Base-by-base conservation (phyloP, 30 jellyfish, hydroid and myxozoan species). In the Aurelia sp. region DNA sequence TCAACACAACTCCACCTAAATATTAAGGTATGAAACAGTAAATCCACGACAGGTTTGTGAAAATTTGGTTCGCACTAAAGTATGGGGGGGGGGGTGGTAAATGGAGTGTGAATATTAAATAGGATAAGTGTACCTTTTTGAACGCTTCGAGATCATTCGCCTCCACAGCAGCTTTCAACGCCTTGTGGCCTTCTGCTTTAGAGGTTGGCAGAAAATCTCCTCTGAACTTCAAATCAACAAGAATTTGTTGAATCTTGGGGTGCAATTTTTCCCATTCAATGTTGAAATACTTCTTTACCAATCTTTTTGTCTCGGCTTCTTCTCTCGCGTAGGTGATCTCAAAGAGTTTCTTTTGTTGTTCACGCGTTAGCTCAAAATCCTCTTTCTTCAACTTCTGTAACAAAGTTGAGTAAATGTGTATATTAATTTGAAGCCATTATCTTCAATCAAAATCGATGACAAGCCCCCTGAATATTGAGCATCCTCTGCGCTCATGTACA, bases 251-350 rank as follows among this genome's bases (percentile, higher is more conserved):
- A 15, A 89, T 89, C 85, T 89, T 81, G 12, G 88, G 77, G 61
- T 73, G 24, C 8, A 81, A 20, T 15, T 70, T 61, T 1, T 53
- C 62, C 97, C 97, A 89, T 13, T 48, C 51, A 1, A 76, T 88
- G 15, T 81, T 72, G 88, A 58, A 67, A 51, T 80, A 89, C 71
- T 81, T 89, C 40, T 24, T 72, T 20, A 82, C 66, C 50, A 89
- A 35, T 30, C 97, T 86, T n/a, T 77, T 81, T 27, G 93, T 90
- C 61, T 52, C 93, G 16, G 85, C 84, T 63, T 89, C 97, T 63
- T 89, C 84, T 62, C 83, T 63, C 41, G 70, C 78, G 74, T 89
- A 89, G 71, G 78, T 80, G 21, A 80, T 73, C 63, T 80, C 53
- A 64, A 80, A 74, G 16, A 89, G 69, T 1, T 67, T 53, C 67